These are phyloP conservation scores for Napeogenes inachia DNA, from an alignment of 2,888 invertebrate species.

Conservation along the genomic window DNA sequence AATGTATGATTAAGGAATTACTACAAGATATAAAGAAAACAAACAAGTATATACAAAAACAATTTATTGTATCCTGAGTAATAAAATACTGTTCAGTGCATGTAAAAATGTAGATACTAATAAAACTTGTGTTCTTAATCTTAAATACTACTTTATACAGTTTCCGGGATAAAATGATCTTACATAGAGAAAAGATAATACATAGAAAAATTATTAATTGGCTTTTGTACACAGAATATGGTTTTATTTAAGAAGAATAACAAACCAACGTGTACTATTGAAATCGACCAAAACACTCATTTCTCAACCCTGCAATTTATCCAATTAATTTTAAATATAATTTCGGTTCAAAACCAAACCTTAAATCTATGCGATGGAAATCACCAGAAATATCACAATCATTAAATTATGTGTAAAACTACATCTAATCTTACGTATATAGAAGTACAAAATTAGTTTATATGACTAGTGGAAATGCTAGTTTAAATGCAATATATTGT, in stretches of 20 bases:
- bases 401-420: constrained; percentile 34
- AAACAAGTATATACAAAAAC: constrained; percentile 24
- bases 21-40: constrained; percentile 16
- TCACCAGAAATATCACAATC: constrained; percentile 51
- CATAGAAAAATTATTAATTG: too few species aligned
- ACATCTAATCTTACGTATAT: constrained; percentile 27
- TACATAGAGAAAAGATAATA: constrained; percentile 8
- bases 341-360: constrained; percentile 50
- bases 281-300: neutral
- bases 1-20: neutral
- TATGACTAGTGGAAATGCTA: constrained; percentile 41
- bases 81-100: constrained; percentile 56
- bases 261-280: neutral
- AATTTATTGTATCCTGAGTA: constrained; percentile 41
- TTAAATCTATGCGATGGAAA: constrained; percentile 42
- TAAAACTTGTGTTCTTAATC: constrained; percentile 35
- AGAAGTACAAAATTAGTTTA: constrained; percentile 27
- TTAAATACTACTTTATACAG: neutral
- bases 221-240: neutral
- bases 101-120: constrained; percentile 42
- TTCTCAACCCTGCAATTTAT: constrained; percentile 19
- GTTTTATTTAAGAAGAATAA: neutral
- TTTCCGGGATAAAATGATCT: constrained; percentile 5
- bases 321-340: constrained; percentile 23
- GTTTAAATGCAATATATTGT: constrained; percentile 18